Evolutionary conservation across 64 coral and sea anemone genomes (phyloP).

Genomic region (Actinia equina): DNA sequence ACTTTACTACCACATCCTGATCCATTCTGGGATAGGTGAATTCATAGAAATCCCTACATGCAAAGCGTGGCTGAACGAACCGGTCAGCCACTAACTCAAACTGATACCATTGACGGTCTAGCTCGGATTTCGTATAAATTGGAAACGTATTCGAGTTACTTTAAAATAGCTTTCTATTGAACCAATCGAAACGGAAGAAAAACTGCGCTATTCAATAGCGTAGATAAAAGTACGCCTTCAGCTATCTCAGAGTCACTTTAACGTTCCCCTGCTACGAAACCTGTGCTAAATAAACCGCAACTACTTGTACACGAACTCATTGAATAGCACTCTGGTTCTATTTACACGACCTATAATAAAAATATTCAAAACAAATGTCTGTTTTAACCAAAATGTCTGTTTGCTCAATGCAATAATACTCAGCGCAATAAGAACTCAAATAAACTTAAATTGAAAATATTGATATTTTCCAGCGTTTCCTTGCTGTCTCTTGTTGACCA

Average conservation of each 20-base stretch:
- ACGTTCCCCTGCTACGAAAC: neutral
- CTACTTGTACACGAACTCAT: neutral
- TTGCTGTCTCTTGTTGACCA: neutral
- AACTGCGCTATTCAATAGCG: neutral
- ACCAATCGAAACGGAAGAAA: neutral
- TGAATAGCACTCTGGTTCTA: neutral
- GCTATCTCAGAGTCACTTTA: neutral
- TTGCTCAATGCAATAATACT: neutral
- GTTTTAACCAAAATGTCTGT: neutral
- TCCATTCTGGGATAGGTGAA: neutral
- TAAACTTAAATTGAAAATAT: constrained; percentile 17
- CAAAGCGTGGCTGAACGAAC: neutral
- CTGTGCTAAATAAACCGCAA: neutral
- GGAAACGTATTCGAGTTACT: neutral
- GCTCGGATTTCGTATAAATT: neutral
- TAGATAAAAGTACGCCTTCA: neutral
- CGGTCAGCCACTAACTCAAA: neutral
- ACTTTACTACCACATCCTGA: neutral
- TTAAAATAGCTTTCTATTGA: neutral
- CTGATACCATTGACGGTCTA: neutral
- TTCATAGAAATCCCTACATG: neutral
- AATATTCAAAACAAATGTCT: constrained; percentile 9
- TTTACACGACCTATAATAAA: constrained; percentile 2
- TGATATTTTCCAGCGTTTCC: neutral
- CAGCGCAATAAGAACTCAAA: constrained; percentile 1